Evolutionary conservation across 2,797 vertebrate species (phyloP).

Genomic region (Enteromius paludinosus): DNA sequence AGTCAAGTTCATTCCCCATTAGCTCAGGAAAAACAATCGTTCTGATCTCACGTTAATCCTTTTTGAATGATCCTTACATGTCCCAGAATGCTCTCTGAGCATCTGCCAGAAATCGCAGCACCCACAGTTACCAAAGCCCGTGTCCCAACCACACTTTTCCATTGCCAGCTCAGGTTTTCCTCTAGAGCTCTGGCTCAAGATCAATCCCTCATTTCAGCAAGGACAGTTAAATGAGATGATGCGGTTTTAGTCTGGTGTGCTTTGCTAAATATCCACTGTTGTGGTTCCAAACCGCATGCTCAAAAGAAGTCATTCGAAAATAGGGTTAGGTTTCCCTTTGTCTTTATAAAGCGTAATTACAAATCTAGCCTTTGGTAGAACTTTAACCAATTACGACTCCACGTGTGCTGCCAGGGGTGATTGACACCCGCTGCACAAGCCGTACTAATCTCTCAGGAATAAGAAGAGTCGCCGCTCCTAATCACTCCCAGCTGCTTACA

Average conservation of each 20-base stretch:
- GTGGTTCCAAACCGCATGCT: neutral
- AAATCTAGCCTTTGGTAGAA: neutral
- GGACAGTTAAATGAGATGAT: slow-evolving; percentile 23
- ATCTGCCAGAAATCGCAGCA: slow-evolving; percentile 24
- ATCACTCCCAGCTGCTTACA: slow-evolving; percentile 25
- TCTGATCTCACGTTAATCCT: slow-evolving; percentile 49
- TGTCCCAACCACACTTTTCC: slow-evolving; percentile 1
- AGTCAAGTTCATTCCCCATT: slow-evolving; percentile 33
- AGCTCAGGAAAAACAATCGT: slow-evolving; percentile 35
- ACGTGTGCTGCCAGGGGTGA: slow-evolving; percentile 24
- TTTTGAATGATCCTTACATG: slow-evolving; percentile 45
- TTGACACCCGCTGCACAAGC: slow-evolving; percentile 20
- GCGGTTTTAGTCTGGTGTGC: neutral
- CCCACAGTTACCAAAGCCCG: neutral
- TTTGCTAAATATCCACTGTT: neutral
- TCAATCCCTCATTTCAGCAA: slow-evolving; percentile 23
- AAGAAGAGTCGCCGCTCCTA: slow-evolving; percentile 33
- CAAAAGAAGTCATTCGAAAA: neutral
- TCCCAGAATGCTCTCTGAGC: slow-evolving; percentile 38
- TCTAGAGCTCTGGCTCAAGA: slow-evolving; percentile 22
- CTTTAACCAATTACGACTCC: neutral
- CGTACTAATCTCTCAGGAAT: slow-evolving; percentile 41
- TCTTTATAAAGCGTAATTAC: neutral
- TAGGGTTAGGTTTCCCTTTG: neutral
- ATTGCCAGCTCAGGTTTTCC: slow-evolving; percentile 4